Evolutionary conservation across 2,113 vertebrate genomes (phyloP).

Genomic region (Zosterops japonicus): DNA sequence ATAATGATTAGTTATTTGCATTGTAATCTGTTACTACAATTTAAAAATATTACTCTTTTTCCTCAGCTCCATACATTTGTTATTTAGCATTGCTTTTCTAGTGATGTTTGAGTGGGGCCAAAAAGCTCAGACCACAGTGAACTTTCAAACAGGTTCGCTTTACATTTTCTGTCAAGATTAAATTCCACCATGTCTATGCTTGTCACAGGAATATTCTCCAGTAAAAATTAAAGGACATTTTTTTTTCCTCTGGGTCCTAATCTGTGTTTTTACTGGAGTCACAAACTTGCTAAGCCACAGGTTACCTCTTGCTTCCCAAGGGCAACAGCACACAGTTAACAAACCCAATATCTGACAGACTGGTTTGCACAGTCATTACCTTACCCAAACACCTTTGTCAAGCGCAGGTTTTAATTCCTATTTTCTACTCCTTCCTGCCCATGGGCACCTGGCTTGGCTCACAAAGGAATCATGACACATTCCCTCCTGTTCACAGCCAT

Average conservation of each 20-base stretch:
- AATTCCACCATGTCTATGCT: background rate
- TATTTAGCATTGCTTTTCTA: background rate
- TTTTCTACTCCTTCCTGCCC: background rate
- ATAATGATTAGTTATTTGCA: background rate
- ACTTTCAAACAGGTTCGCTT: background rate
- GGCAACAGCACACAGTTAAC: background rate
- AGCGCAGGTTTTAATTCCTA: background rate
- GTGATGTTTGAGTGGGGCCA: background rate
- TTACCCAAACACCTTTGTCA: background rate
- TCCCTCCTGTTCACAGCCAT: fast-evolving
- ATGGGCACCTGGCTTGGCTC: background rate
- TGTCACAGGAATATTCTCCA: background rate
- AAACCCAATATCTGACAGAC: background rate
- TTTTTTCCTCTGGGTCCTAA: background rate
- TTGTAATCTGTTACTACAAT: background rate
- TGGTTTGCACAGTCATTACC: background rate
- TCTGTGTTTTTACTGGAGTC: background rate
- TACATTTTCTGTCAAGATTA: background rate
- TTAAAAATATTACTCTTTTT: background rate
- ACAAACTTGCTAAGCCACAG: background rate
- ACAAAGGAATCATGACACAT: fast-evolving
- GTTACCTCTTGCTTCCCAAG: background rate
- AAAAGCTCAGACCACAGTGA: background rate
- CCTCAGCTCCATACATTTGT: background rate
- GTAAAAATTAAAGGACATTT: background rate